Evolutionary conservation across 1,140 invertebrate species (phyloP), one percentile per base, ranked within the genome.

Genomic region (Dufourea novaeangliae): DNA sequence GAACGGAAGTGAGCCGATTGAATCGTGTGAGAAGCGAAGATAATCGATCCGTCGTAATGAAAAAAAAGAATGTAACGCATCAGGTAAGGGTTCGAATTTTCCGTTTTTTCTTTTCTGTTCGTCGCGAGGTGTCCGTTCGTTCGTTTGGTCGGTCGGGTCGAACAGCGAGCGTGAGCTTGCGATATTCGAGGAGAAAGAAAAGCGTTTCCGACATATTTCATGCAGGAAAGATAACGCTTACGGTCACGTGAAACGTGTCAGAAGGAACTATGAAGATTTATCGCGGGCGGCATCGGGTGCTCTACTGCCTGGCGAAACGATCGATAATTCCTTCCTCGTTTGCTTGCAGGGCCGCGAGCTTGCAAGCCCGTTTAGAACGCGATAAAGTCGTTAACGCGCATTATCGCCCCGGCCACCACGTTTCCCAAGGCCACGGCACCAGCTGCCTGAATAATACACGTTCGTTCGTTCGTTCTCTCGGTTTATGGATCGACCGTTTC

Each of bases 351-450:
- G 46, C 54, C 52, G 83, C 73, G 74, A 84, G 83, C 82, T 81
- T 84, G 83, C 82, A 84, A 80, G 70, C 66, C 76, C 67, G 68
- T 62, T 68, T 73, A 69, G 75, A 85, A 85, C 84, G 84, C 82
- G 84, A 85, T 85, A 85, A 84, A 85, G 84, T 85, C 84, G 84
- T 85, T 85, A 84, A 74, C 82, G 82, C 82, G 84, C 79, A 85
- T 85, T 85, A 85, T 85, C 83, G 82, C 80, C n/a, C 41, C 75
- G 72, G 52, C 46, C 78, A 64, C 20, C 46, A 50, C 69, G 54
- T 80, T 84, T 80, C 69, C 83, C 83, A 85, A 85, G 83, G 82
- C 82, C 82, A 56, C 25, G 71, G 44, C n/a, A n/a, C n/a, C 54
- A 69, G 56, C 77, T 37, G 52, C 39, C 70, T 80, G 78, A 84